phyloP scores from a whole-genome alignment of 2,888 invertebrate genomes.

The Nomada ferruginata region DNA sequence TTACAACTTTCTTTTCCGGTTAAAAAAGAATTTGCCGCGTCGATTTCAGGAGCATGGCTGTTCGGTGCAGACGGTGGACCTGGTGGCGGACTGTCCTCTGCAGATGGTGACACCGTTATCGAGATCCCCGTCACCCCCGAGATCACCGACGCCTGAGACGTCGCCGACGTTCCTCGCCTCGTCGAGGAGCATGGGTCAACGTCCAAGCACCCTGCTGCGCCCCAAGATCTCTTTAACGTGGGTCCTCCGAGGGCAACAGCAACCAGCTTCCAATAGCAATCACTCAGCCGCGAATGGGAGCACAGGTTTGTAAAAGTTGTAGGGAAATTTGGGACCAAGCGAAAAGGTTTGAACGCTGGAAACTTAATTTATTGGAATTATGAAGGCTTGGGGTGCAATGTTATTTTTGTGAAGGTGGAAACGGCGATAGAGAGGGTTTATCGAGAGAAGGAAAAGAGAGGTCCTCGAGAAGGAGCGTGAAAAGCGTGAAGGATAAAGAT shows the following conservation, averaged over 20 bases:
- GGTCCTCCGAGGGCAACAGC: constrained; percentile 88
- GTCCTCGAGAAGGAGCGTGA: constrained; percentile 73
- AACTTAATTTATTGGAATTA: not conserved
- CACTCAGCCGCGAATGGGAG: constrained; percentile 48
- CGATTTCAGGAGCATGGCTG: constrained; percentile 70
- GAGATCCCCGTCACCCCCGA: constrained; percentile 65
- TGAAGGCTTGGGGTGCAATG: constrained; percentile 12
- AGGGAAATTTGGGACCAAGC: no score
- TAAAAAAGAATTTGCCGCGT: not conserved
- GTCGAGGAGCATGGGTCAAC: constrained; percentile 79
- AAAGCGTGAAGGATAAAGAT: constrained; percentile 72
- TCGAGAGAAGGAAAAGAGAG: constrained; percentile 69
- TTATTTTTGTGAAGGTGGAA: constrained; percentile 41
- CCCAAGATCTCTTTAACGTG: constrained; percentile 91
- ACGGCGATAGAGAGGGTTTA: constrained; percentile 58
- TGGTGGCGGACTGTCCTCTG: constrained; percentile 80
- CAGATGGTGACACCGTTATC: constrained; percentile 67
- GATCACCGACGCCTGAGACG: constrained; percentile 61
- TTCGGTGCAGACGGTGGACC: constrained; percentile 79
- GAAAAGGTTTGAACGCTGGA: not conserved
- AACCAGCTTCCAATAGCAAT: constrained; percentile 65
- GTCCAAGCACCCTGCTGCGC: constrained; percentile 77
- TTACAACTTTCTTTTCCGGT: not conserved
- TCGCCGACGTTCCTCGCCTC: constrained; percentile 55
- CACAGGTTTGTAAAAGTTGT: constrained; percentile 35